Evolutionary conservation across 37 sponge, comb jelly and placozoan genomes (phyloP).

Genomic region (Hexactinellida sp.): DNA sequence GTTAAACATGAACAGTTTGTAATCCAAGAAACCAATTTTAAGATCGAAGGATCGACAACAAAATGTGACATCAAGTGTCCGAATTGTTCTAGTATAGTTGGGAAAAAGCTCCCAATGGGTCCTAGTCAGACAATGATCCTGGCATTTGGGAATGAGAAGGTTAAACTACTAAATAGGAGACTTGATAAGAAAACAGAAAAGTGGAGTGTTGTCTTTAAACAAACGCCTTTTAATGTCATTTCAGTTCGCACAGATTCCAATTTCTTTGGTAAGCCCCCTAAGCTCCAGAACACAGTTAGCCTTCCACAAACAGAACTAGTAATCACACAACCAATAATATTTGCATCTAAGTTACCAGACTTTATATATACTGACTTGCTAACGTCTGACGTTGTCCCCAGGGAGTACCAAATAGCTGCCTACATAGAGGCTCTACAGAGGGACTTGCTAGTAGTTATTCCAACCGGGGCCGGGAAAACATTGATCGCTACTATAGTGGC

Average conservation of each 20-base stretch:
- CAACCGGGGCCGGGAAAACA: background rate
- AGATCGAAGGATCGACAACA: background rate
- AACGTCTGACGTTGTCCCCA: background rate
- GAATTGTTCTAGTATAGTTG: background rate
- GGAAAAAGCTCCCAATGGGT: background rate
- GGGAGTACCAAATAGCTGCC: background rate
- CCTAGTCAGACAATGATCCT: background rate
- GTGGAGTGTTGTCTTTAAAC: background rate
- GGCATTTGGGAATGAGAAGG: background rate
- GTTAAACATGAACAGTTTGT: conserved; percentile 1
- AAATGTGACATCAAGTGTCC: background rate
- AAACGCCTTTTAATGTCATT: background rate
- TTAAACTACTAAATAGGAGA: background rate
- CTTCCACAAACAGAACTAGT: background rate
- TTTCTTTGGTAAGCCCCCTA: background rate
- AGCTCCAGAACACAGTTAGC: background rate
- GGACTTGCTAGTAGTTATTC: background rate
- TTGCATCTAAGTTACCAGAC: background rate
- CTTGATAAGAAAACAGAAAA: background rate
- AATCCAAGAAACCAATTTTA: background rate
- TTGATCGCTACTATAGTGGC: background rate
- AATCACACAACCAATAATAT: background rate
- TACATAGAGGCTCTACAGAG: conserved; percentile 1
- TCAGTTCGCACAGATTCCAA: background rate
- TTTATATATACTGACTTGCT: background rate